phyloP scores from a whole-genome alignment of 2,888 invertebrate species.

The Drosophila picticornis region DNA sequence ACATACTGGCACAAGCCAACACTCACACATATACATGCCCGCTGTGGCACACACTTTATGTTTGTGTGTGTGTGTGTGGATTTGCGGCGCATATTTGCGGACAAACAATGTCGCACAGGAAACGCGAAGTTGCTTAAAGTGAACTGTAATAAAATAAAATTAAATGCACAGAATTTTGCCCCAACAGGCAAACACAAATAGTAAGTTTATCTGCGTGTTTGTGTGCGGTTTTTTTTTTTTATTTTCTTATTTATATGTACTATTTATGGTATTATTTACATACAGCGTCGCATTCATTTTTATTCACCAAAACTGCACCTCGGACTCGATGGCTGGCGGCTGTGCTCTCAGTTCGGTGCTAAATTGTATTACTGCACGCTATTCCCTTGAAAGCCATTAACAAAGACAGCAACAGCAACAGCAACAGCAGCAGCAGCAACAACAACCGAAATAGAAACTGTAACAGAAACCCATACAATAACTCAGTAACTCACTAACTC shows the following conservation, averaged over 20 bases:
- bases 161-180: constrained; percentile 64
- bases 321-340: constrained; percentile 14
- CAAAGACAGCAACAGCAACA: constrained; percentile 50
- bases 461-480: constrained; percentile 37
- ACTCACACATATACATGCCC: constrained; percentile 11
- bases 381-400: constrained; percentile 79
- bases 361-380: constrained; percentile 78
- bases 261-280: constrained; percentile 59
- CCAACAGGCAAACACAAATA: constrained; percentile 11
- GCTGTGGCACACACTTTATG: constrained; percentile 5
- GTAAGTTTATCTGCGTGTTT: neutral
- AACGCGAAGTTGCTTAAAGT: constrained; percentile 63
- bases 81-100: constrained; percentile 65
- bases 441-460: constrained; percentile 29
- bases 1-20: neutral
- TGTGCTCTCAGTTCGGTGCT: constrained; percentile 43
- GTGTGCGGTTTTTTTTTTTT: constrained; percentile 19
- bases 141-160: constrained; percentile 73
- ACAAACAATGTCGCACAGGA: constrained; percentile 65
- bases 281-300: constrained; percentile 49
- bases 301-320: constrained; percentile 49
- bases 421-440: constrained; percentile 26
- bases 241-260: constrained; percentile 32
- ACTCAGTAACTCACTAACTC: constrained; percentile 49
- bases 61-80: constrained; percentile 41